phyloP scores from a whole-genome alignment of 2,888 invertebrate genomes.

The Teinopalpus imperialis region DNA sequence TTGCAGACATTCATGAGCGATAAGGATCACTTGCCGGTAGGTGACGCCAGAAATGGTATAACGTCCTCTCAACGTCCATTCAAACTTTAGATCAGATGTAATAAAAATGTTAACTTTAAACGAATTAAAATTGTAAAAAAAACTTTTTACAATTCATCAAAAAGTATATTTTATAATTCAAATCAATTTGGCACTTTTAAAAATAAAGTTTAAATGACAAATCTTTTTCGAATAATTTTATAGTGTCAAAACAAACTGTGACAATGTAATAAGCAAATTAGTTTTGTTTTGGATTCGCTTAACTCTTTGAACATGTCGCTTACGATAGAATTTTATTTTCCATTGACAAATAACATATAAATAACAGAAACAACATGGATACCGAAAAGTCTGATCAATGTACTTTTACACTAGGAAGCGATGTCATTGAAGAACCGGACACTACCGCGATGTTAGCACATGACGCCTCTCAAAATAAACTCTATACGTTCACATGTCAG shows the following conservation, averaged over 20 bases:
- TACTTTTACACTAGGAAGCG: slow-evolving; percentile 14
- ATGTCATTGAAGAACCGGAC: slow-evolving; percentile 22
- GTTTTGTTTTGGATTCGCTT: background rate
- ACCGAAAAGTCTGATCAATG: background rate
- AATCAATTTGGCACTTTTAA: too few species aligned
- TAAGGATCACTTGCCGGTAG: too few species aligned
- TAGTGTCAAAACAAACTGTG: slow-evolving; percentile 1
- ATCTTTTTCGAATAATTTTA: slow-evolving; percentile 4
- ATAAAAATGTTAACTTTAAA: too few species aligned
- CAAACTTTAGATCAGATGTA: too few species aligned
- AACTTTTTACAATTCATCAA: too few species aligned
- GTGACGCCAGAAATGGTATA: too few species aligned
- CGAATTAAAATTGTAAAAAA: background rate
- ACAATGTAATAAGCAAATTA: background rate
- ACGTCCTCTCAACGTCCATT: too few species aligned
- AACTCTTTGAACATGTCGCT: slow-evolving; percentile 23
- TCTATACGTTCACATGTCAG: slow-evolving; percentile 59
- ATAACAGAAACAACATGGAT: slow-evolving; percentile 8
- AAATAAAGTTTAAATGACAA: slow-evolving; percentile 2
- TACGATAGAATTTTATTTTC: slow-evolving; percentile 7
- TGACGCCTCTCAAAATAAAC: slow-evolving; percentile 61
- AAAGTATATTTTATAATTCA: too few species aligned
- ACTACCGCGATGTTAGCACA: slow-evolving; percentile 43
- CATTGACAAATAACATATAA: slow-evolving; percentile 3
- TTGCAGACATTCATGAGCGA: too few species aligned